Conservation (phyloP, 53 echinoderm and acorn worm species). For the Zoroaster sp. region DNA sequence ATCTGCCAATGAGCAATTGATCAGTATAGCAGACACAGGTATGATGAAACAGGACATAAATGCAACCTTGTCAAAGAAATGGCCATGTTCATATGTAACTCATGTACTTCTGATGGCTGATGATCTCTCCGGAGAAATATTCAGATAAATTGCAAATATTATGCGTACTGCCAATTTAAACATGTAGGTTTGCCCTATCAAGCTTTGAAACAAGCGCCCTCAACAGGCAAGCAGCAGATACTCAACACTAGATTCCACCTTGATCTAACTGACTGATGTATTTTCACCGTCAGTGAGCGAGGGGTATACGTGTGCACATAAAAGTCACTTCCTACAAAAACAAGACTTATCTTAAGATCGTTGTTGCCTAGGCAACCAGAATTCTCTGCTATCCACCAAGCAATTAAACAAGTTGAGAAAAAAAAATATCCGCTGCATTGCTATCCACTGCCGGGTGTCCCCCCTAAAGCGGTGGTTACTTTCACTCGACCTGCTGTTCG, state of each 20-base stretch:
- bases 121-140: no score
- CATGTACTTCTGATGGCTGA: no score
- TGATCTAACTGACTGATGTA: neutral
- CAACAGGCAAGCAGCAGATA: no score
- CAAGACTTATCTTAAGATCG: slow-evolving; percentile 7
- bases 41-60: no score
- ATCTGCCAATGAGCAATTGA: no score
- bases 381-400: neutral
- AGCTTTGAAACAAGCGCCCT: no score
- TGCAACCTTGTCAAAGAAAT: no score
- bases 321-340: neutral
- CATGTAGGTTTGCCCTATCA: no score
- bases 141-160: no score
- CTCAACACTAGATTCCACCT: neutral
- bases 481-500: slow-evolving; percentile 22
- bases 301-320: neutral
- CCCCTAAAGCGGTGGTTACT: neutral
- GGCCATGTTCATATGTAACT: no score
- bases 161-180: no score
- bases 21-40: no score
- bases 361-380: slow-evolving; percentile 7
- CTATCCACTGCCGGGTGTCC: neutral
- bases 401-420: neutral
- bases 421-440: neutral
- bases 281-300: neutral